Conservation (phyloP, 2,888 invertebrate species). For the Polietes domitor region DNA sequence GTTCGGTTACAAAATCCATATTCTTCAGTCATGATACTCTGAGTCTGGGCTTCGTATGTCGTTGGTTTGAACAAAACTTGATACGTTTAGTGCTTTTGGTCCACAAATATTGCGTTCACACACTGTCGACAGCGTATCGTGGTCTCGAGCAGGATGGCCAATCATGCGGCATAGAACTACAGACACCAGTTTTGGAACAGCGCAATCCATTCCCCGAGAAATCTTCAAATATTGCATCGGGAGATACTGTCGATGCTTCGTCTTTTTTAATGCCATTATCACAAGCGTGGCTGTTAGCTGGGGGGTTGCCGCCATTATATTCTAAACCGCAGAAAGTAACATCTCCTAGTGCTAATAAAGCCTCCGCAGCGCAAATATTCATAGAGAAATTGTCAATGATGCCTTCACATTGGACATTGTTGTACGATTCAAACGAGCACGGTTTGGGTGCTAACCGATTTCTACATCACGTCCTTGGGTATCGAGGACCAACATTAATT, state of each 20-base stretch:
- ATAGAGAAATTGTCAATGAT: constrained; percentile 86
- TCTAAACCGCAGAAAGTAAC: constrained; percentile 80
- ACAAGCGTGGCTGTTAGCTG: constrained; percentile 87
- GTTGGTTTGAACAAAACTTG: constrained; percentile 91
- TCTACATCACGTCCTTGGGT: constrained; percentile 89
- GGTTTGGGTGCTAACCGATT: constrained; percentile 94
- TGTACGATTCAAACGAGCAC: constrained; percentile 92
- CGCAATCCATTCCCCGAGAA: constrained; percentile 80
- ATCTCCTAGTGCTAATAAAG: constrained; percentile 72
- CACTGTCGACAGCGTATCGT: constrained; percentile 83
- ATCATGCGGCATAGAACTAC: constrained; percentile 85
- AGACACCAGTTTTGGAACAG: constrained; percentile 88
- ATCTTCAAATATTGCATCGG: constrained; percentile 65
- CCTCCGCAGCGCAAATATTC: constrained; percentile 82
- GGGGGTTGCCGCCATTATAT: constrained; percentile 84
- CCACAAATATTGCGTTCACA: constrained; percentile 84
- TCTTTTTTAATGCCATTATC: constrained; percentile 83
- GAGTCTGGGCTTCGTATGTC: constrained; percentile 88
- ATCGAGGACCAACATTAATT: constrained; percentile 85
- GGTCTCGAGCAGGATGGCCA: constrained; percentile 80
- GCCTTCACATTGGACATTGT: constrained; percentile 91
- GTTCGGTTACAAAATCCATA: constrained; percentile 89
- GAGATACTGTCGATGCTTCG: constrained; percentile 68
- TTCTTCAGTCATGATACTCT: constrained; percentile 90
- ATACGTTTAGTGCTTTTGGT: constrained; percentile 89